phyloP scores from a whole-genome alignment of 2,113 vertebrate species.

The Tapirus terrestris region DNA sequence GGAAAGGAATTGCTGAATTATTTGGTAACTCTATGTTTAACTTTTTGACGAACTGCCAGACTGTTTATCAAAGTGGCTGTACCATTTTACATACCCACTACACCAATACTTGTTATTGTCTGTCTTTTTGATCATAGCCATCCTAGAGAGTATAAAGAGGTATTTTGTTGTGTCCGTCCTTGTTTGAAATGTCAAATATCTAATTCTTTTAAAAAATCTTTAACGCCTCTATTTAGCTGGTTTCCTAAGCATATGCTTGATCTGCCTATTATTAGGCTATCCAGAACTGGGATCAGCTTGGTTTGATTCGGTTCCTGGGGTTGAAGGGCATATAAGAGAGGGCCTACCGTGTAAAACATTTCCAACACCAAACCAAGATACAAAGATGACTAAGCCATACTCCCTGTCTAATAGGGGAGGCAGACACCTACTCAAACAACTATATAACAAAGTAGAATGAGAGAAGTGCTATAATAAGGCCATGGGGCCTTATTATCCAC shows the following conservation, averaged over 20 bases:
- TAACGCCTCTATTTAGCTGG: neutral
- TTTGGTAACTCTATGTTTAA: conserved; percentile 10
- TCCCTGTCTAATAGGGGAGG: neutral
- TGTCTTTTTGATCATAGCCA: conserved; percentile 7
- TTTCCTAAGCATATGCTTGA: conserved; percentile 25
- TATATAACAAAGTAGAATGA: neutral
- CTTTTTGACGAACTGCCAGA: neutral
- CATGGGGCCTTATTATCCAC: no score
- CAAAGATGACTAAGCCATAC: conserved; percentile 27
- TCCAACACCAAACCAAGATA: conserved; percentile 49
- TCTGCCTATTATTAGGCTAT: neutral
- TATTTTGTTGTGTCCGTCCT: neutral
- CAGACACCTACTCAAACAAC: neutral
- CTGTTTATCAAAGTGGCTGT: neutral
- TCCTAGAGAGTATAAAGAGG: neutral
- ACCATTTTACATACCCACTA: neutral
- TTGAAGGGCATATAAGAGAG: neutral
- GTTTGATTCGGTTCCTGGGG: neutral
- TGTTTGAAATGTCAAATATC: conserved; percentile 43
- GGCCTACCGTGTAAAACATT: neutral
- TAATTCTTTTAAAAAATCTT: neutral
- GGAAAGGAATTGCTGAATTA: conserved; percentile 10
- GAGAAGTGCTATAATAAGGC: neutral
- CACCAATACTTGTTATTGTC: neutral
- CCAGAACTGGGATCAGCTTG: neutral